Percentiles rank a stretch among this genome's conserved stretches.
phyloP scores from a whole-genome alignment of 2,888 invertebrate species.

The Branchellion lobata region DNA sequence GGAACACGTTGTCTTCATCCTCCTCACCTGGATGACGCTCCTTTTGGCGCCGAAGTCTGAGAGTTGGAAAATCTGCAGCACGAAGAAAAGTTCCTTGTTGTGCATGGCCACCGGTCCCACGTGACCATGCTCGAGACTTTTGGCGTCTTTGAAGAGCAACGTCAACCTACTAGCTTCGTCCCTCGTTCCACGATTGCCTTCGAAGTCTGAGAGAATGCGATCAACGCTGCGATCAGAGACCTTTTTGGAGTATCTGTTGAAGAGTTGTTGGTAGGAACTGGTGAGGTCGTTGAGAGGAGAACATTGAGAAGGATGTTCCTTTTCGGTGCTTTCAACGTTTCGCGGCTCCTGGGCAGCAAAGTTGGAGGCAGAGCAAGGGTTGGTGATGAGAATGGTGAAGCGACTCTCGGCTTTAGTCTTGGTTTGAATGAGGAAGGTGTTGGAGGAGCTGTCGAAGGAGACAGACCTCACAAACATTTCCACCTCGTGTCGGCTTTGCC shows the following conservation, averaged over 20 bases:
- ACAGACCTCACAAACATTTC: conserved; percentile 38
- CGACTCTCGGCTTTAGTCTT: conserved; percentile 41
- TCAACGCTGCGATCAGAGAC: neutral
- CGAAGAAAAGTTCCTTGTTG: conserved; percentile 34
- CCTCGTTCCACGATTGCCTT: neutral
- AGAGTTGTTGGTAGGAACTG: neutral
- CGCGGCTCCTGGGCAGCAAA: neutral
- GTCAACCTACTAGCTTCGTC: neutral
- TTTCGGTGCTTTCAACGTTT: neutral
- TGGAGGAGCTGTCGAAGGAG: conserved; percentile 34
- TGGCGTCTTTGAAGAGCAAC: conserved; percentile 41
- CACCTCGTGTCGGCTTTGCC: neutral
- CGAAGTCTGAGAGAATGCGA: neutral
- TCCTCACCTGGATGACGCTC: conserved; percentile 40
- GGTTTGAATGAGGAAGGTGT: conserved; percentile 35
- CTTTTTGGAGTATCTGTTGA: neutral
- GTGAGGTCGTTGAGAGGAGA: neutral
- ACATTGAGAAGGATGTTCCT: neutral
- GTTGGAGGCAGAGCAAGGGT: conserved; percentile 12
- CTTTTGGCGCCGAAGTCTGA: conserved; percentile 32
- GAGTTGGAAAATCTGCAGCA: conserved; percentile 33
- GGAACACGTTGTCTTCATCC: conserved; percentile 21
- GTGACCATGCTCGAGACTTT: conserved; percentile 42
- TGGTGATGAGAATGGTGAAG: conserved; percentile 39
- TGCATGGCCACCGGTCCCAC: conserved; percentile 42